phyloP scores from a whole-genome alignment of 2,888 invertebrate species.

The Polydrusus cervinus region DNA sequence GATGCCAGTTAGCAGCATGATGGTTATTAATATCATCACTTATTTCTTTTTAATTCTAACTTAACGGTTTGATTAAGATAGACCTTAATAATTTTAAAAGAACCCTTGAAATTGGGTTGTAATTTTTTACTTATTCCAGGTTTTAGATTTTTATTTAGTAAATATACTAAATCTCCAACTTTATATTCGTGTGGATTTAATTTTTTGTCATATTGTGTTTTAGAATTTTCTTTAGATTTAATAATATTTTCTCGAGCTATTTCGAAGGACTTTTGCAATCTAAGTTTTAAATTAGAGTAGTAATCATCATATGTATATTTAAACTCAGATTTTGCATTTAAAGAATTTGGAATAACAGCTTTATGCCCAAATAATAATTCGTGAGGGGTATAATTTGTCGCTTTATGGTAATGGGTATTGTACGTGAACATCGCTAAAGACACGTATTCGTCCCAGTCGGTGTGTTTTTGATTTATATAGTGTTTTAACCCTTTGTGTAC shows the following conservation, averaged over 20 bases:
- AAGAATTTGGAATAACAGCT: conserved; percentile 59
- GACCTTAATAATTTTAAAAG: conserved; percentile 19
- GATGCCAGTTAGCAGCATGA: too few relatives aligned
- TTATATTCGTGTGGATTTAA: conserved; percentile 33
- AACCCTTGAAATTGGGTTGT: conserved; percentile 10
- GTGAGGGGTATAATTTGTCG: conserved; percentile 64
- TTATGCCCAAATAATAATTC: conserved; percentile 66
- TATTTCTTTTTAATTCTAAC: conserved; percentile 18
- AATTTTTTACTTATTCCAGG: conserved; percentile 13
- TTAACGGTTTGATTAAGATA: conserved; percentile 2
- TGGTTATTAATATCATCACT: conserved; percentile 17
- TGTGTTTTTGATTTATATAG: conserved; percentile 63
- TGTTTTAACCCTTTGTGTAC: too few relatives aligned
- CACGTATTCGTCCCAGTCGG: conserved; percentile 64
- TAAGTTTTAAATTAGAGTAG: conserved; percentile 54
- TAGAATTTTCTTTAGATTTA: conserved; percentile 51
- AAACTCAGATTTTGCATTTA: conserved; percentile 55
- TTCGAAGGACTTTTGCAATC: conserved; percentile 57
- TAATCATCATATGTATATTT: conserved; percentile 62
- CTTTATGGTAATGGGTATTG: conserved; percentile 62
- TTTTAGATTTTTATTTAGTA: neutral
- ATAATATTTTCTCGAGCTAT: conserved; percentile 51
- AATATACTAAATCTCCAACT: conserved; percentile 42
- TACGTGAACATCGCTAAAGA: conserved; percentile 64
- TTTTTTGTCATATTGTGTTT: conserved; percentile 58